A percentile compares a stretch with the other conserved stretches of the same genome.
These are phyloP conservation scores for Xenentodon cancila DNA, from an alignment of 2,797 vertebrate species.

Conservation along the genomic window DNA sequence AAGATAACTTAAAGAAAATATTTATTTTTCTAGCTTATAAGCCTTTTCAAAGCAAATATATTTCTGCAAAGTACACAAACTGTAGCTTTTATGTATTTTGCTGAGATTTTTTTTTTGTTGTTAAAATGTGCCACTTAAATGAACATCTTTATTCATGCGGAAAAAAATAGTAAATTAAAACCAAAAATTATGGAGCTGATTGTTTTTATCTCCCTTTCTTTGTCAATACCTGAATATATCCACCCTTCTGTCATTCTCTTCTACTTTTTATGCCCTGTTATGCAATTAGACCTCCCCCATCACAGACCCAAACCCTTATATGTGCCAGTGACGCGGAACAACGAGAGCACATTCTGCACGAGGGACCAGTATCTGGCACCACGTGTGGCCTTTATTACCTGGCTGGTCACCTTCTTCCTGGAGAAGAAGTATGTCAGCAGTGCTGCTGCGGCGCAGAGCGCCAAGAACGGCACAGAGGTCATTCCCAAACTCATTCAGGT, in stretches of 20 bases:
- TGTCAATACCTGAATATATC: too few species aligned
- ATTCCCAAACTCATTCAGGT: slow-evolving; percentile 97
- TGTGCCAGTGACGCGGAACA: slow-evolving; percentile 88
- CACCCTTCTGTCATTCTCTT: not conserved
- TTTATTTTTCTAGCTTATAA: not conserved
- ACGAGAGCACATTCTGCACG: slow-evolving; percentile 93
- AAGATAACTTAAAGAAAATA: slow-evolving; percentile 51
- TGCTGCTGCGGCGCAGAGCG: slow-evolving; percentile 80
- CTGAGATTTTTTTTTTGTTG: too few species aligned
- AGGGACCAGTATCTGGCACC: slow-evolving; percentile 96
- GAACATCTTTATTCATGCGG: too few species aligned
- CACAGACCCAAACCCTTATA: slow-evolving; percentile 93
- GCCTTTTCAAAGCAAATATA: not conserved
- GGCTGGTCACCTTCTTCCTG: slow-evolving; percentile 99
- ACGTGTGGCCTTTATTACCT: slow-evolving; percentile 96
- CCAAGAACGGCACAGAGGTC: slow-evolving; percentile 93
- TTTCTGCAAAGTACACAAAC: too few species aligned
- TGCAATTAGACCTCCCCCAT: slow-evolving; percentile 89
- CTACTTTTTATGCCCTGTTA: not conserved
- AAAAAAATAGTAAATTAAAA: not conserved
- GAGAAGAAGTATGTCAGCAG: slow-evolving; percentile 95
- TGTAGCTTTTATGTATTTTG: too few species aligned
- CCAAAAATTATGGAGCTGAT: not conserved
- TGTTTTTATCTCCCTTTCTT: not conserved
- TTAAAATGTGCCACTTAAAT: too few species aligned